Percentiles rank a stretch among this genome's conserved stretches.
These are phyloP conservation scores for Maniola jurtina DNA, from an alignment of 1,140 invertebrate species.

Conservation along the genomic window DNA sequence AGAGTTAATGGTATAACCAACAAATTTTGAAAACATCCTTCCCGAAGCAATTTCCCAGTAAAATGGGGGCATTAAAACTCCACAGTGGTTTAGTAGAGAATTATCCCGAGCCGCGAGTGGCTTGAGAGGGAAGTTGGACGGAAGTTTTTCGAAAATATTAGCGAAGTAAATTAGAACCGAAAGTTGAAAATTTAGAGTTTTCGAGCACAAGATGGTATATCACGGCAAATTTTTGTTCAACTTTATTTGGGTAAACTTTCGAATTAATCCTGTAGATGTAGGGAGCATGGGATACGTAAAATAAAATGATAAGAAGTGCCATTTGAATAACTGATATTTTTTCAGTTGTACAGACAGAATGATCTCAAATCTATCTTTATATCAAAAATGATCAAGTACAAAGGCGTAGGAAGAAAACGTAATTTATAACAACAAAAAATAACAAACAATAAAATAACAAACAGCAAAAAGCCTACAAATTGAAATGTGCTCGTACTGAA, in stretches of 20 bases:
- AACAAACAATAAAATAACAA: too few species aligned
- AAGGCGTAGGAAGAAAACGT: too few species aligned
- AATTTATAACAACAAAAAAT: too few species aligned
- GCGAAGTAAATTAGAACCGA: constrained; percentile 33
- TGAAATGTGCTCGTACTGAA: too few species aligned
- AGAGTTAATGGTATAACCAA: constrained; percentile 5
- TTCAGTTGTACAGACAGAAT: too few species aligned
- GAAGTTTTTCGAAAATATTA: constrained; percentile 34
- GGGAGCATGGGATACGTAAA: too few species aligned
- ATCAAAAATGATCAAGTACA: too few species aligned
- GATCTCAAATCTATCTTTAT: too few species aligned
- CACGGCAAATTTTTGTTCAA: not conserved
- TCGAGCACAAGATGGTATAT: not conserved
- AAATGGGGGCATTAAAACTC: constrained; percentile 37
- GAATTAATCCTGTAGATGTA: too few species aligned
- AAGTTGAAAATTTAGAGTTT: constrained; percentile 7
- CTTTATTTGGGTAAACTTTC: not conserved
- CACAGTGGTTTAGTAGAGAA: constrained; percentile 34
- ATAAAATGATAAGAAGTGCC: too few species aligned
- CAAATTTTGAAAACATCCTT: constrained; percentile 24
- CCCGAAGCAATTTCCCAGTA: constrained; percentile 31
- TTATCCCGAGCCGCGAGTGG: constrained; percentile 34
- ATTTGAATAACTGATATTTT: too few species aligned
- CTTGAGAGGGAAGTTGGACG: constrained; percentile 31
- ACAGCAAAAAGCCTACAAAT: too few species aligned